Conservation (phyloP, 2,113 vertebrate genomes). For the Neoarius graeffei region DNA sequence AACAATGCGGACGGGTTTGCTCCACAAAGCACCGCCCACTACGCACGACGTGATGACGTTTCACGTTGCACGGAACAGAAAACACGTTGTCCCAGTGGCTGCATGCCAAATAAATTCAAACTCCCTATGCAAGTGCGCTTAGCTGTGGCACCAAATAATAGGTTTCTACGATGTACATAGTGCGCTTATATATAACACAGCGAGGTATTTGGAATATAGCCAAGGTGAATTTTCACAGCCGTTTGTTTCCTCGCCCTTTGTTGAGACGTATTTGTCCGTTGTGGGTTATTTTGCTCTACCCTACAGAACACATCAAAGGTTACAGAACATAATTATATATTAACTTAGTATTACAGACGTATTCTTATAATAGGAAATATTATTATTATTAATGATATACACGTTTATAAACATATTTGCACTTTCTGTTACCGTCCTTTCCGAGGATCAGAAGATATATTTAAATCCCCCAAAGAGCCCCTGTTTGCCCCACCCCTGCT, state of each 20-base stretch:
- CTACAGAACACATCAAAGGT: background rate
- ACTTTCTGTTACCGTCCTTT: background rate
- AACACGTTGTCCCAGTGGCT: background rate
- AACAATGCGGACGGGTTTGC: conserved; percentile 71
- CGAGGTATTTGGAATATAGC: background rate
- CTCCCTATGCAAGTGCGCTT: background rate
- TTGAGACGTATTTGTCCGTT: background rate
- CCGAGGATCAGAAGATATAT: background rate
- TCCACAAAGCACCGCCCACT: conserved; percentile 73
- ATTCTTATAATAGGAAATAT: background rate
- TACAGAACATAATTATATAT: background rate
- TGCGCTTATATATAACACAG: background rate
- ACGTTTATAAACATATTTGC: background rate
- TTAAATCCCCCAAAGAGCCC: conserved; percentile 33
- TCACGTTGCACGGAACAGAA: conserved; percentile 46
- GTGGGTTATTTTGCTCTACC: background rate
- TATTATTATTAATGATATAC: background rate
- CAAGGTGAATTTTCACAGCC: background rate
- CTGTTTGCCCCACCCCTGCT: conserved; percentile 54
- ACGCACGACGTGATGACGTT: conserved; percentile 65
- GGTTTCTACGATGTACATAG: background rate
- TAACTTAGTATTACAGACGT: background rate
- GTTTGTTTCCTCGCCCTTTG: conserved; percentile 6
- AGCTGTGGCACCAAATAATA: background rate
- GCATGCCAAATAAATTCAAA: background rate